Evolutionary conservation across 2,797 vertebrate species (phyloP), one percentile per base, ranked within the genome.

Genomic region (Brachyalestes nurse): DNA sequence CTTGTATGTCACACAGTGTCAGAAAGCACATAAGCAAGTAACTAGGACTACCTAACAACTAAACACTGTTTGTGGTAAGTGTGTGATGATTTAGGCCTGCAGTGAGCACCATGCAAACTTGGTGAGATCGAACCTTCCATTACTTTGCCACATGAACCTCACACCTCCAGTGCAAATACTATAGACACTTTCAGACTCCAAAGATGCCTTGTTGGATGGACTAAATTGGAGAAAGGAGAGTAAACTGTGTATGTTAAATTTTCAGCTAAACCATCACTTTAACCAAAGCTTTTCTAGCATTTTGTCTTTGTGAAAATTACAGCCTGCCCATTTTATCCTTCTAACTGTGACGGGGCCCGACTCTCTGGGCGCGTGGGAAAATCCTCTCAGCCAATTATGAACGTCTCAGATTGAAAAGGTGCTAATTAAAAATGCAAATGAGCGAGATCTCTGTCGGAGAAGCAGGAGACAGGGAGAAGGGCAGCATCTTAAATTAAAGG

Each of bases 361-460:
- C 23, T 45, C 12, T 25, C 60, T 34, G 69, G 40, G 28, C n/a
- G 13, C 62, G 21, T 81, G 79, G 57, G 73, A 77, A 70, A 79
- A 61, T 72, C 49, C 74, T 83, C 58, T 75, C 34, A 76, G 84
- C 69, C 77, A 87, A 86, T 84, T 79, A 72, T 34, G 47, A 51
- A 14, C 1, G 1, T 80, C 73, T 82, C 74, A 69, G 45, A 72
- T 74, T 75, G 49, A 66, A 88, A 82, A 89, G 84, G 86, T 85
- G 86, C 71, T 83, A 91, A 91, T 92, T 86, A 87, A 88, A 91
- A 89, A 91, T 89, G 86, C 76, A 87, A 91, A 90, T 86, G 67
- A 86, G 69, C 51, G 72, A 82, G 55, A 84, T 82, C 64, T 77
- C 87, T 72, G 51, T 82, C 84, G 62, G 80, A 83, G 87, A 83